A percentile compares a stretch with the other conserved stretches of the same genome.
These are phyloP conservation scores for Furcifer pardalis DNA, from an alignment of 2,797 vertebrate genomes.

Conservation along the genomic window DNA sequence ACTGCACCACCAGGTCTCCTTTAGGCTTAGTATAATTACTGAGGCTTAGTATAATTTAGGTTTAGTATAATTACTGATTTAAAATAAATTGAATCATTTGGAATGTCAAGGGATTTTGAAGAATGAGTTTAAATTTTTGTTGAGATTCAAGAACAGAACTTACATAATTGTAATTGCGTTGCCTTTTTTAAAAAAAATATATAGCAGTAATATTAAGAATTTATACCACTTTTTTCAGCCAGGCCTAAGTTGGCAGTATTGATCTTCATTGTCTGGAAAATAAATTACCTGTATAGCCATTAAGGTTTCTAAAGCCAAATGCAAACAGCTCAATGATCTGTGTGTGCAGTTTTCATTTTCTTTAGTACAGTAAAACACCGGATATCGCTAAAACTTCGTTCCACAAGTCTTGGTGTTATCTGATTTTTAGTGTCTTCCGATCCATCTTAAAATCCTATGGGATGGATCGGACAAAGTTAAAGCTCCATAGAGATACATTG, in stretches of 20 bases:
- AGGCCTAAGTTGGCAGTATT: slow-evolving; percentile 57
- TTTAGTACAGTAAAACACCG: too few species aligned
- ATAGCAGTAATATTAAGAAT: slow-evolving; percentile 32
- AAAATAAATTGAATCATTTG: slow-evolving; percentile 69
- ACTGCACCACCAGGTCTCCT: too few species aligned
- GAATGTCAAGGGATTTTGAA: slow-evolving; percentile 62
- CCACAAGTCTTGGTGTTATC: too few species aligned
- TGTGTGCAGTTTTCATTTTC: slow-evolving; percentile 5
- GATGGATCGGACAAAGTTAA: too few species aligned
- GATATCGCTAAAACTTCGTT: too few species aligned
- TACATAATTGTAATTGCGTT: slow-evolving; percentile 58
- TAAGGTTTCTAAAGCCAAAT: slow-evolving; percentile 26
- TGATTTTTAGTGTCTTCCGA: too few species aligned
- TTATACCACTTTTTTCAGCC: slow-evolving; percentile 42
- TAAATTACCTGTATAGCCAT: slow-evolving; percentile 38
- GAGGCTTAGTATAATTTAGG: slow-evolving; percentile 49
- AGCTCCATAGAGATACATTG: too few species aligned
- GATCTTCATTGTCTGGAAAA: slow-evolving; percentile 48
- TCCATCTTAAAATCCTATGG: too few species aligned
- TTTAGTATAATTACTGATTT: slow-evolving; percentile 64
- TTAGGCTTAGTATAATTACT: too few species aligned
- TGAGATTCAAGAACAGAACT: slow-evolving; percentile 49
- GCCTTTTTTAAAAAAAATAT: too few species aligned
- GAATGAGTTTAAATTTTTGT: slow-evolving; percentile 48
- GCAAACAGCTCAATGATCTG: slow-evolving; percentile 33